phyloP scores from a whole-genome alignment of 2,797 vertebrate genomes.

The Bradypodion ventrale region DNA sequence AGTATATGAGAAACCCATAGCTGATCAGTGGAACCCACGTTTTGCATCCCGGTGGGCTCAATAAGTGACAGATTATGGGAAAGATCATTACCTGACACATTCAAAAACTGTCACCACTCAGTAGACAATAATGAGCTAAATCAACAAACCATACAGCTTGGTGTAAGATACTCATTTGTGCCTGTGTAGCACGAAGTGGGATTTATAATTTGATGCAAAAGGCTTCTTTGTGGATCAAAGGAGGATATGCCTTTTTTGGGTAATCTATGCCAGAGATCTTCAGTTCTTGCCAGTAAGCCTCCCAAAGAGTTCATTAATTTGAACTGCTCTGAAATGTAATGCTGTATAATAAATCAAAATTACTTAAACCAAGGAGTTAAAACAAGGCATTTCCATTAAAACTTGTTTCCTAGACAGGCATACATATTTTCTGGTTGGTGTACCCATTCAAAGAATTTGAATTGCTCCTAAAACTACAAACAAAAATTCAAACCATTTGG shows the following conservation, averaged over 20 bases:
- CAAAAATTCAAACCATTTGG: not conserved
- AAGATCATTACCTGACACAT: not conserved
- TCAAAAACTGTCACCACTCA: not conserved
- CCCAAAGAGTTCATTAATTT: conserved; percentile 2
- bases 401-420: not conserved
- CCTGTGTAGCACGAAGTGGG: not conserved
- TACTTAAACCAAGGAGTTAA: conserved; percentile 2
- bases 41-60: not conserved
- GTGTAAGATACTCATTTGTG: not conserved
- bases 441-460: not conserved
- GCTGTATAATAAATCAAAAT: conserved; percentile 2
- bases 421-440: not conserved
- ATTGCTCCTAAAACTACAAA: not conserved
- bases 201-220: conserved; percentile 7
- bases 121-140: not conserved
- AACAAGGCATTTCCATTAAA: conserved; percentile 2
- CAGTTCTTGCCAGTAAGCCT: not conserved
- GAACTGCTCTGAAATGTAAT: conserved; percentile 10
- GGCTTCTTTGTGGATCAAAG: conserved; percentile 1
- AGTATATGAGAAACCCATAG: not conserved
- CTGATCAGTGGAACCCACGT: too few species aligned
- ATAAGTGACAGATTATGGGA: not conserved
- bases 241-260: not conserved
- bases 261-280: conserved; percentile 9
- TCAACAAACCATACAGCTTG: not conserved